Conservation (phyloP, 2,888 invertebrate genomes). For the Bursaphelenchus okinawaensis region DNA sequence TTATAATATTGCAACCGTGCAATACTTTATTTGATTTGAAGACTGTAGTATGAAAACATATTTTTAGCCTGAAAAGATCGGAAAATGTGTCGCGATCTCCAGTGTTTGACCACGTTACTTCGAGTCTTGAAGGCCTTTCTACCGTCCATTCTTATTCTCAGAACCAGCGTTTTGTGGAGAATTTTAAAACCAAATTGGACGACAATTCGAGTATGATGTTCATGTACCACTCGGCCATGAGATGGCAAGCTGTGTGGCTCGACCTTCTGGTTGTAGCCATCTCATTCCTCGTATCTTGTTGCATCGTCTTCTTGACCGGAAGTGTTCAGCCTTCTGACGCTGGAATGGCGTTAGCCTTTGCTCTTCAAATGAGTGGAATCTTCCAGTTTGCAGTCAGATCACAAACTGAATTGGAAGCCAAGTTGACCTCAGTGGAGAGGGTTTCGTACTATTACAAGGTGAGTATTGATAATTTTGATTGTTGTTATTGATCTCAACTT, state of each 20-base stretch:
- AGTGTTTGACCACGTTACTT: conserved; percentile 64
- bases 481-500: no score
- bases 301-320: conserved; percentile 61
- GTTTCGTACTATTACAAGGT: conserved; percentile 56
- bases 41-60: not conserved
- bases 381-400: conserved; percentile 71
- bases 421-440: conserved; percentile 57
- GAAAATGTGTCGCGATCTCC: conserved; percentile 66
- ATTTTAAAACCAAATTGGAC: conserved; percentile 47
- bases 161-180: conserved; percentile 43
- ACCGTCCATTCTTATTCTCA: conserved; percentile 65
- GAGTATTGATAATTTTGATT: no score
- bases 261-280: conserved; percentile 59
- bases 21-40: not conserved
- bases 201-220: conserved; percentile 54
- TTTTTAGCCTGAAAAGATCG: conserved; percentile 61
- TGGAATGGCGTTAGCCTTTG: conserved; percentile 66
- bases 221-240: conserved; percentile 57
- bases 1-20: not conserved
- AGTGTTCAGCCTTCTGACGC: conserved; percentile 64
- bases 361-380: conserved; percentile 65
- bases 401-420: conserved; percentile 85
- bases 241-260: conserved; percentile 60
- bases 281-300: conserved; percentile 61
- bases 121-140: conserved; percentile 65